Percentiles rank a stretch among this genome's conserved stretches.
phyloP scores from a whole-genome alignment of 2,888 invertebrate species.

The Sabatieria punctata region DNA sequence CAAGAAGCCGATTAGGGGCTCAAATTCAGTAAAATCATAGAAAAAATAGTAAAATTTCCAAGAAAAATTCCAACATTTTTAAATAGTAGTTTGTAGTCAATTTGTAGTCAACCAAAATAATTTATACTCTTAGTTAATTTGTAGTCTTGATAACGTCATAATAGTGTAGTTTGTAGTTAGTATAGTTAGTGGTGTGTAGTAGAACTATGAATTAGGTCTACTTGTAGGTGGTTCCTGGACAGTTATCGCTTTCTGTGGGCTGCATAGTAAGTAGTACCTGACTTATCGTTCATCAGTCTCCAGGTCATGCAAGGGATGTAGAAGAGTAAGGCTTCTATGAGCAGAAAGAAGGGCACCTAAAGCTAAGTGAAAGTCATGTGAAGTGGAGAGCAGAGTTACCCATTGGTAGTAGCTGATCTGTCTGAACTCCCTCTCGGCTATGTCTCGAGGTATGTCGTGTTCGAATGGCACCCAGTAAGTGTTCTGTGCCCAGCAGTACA shows the following conservation, averaged over 20 bases:
- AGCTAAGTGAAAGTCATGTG: too few relatives aligned
- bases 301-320: constrained; percentile 39
- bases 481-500: constrained; percentile 41
- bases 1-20: background rate
- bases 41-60: too few relatives aligned
- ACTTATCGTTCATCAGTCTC: constrained; percentile 37
- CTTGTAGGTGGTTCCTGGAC: too few relatives aligned
- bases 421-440: constrained; percentile 32
- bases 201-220: background rate
- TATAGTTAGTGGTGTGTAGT: background rate
- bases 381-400: constrained; percentile 22
- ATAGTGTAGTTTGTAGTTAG: background rate
- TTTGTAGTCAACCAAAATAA: too few relatives aligned
- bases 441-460: constrained; percentile 28
- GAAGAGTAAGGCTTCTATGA: constrained; percentile 38
- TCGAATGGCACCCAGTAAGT: constrained; percentile 36
- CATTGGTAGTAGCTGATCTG: constrained; percentile 30
- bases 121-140: too few relatives aligned
- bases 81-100: too few relatives aligned
- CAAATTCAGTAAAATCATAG: background rate
- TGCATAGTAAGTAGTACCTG: too few relatives aligned
- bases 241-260: too few relatives aligned
- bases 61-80: background rate
- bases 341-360: constrained; percentile 31
- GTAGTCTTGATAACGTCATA: too few relatives aligned